Base-by-base conservation (phyloP, 2,888 invertebrate genomes). In the Lordiphosa fenestrarum region DNA sequence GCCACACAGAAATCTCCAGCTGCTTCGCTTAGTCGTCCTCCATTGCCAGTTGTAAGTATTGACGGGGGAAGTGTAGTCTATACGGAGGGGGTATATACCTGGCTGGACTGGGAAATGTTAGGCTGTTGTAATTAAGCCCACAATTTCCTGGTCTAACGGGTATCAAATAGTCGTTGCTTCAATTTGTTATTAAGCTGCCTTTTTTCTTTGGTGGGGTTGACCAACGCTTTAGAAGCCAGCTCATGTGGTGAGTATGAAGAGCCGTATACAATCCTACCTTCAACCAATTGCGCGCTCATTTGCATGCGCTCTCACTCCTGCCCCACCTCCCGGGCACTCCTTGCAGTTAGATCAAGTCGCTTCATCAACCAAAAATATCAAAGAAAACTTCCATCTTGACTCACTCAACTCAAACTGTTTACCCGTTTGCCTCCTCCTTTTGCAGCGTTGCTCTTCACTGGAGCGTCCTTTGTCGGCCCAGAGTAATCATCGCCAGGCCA, bases 381-480 rank as follows among this genome's bases (percentile, higher is more conserved):
- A n/a, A 40, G 1, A 5, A 25, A 6, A 6, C 33, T 37, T 19
- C 15, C 48, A 19, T 36, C 12, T 37, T 47, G 21, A 21, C 51
- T 6, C 6, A 25, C n/a, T n/a, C 1, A 9, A 10, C 9, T 1
- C 9, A 2, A 0, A 1, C 0, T 9, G 2, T 33, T 7, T 13
- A 1, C 6, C 25, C 7, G 7, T 25, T 25, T 25, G 25, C 25
- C 25, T 2, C 7, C 25, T 7, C 25, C 25, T 7, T 6, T 74
- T 86, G 30, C 71, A 93, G 92, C 91, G 95, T 67, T 95, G 96
- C 87, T 96, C 96, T n/a, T 96, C 96, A 0, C 89, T 96, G 74
- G 96, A 96, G 90, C 92, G 96, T 21, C 95, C 95, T 0, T 87
- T 91, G 2, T 90, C 94, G n/a, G 93, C 94, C 12, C 88, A 88